A percentile compares a stretch with the other conserved stretches of the same genome.
Evolutionary conservation across 2,797 vertebrate species (phyloP).

Genomic region (Falco peregrinus): DNA sequence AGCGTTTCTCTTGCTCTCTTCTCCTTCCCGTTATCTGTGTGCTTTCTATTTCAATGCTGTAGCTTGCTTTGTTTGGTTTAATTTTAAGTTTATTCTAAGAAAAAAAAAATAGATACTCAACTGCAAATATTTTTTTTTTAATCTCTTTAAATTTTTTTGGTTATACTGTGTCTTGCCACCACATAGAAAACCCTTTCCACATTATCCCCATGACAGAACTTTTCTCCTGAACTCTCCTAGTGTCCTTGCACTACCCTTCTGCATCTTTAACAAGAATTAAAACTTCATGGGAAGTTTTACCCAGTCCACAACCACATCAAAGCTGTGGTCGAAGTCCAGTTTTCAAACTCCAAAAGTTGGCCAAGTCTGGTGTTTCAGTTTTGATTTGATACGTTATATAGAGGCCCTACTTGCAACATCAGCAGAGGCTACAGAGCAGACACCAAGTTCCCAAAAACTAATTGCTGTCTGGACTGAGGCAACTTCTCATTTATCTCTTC

Average conservation of each 20-base stretch:
- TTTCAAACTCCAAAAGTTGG: background rate
- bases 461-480: conserved; percentile 28
- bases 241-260: background rate
- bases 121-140: background rate
- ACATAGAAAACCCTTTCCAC: background rate
- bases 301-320: conserved; percentile 6
- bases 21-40: fast-evolving
- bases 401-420: background rate
- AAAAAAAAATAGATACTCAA: background rate
- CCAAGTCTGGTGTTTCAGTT: background rate
- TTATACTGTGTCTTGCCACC: background rate
- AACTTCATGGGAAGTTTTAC: background rate
- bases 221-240: background rate
- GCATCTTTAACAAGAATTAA: background rate
- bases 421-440: background rate
- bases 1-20: background rate
- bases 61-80: background rate
- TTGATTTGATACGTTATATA: background rate
- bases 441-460: background rate
- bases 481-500: background rate
- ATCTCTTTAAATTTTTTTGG: background rate
- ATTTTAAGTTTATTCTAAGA: background rate
- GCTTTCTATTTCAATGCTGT: background rate
- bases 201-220: background rate
- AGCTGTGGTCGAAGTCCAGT: background rate